Evolutionary conservation across 37 sponge, comb jelly and placozoan species (phyloP), one percentile per base, ranked within the genome.

Genomic region (Haliclona indistincta): DNA sequence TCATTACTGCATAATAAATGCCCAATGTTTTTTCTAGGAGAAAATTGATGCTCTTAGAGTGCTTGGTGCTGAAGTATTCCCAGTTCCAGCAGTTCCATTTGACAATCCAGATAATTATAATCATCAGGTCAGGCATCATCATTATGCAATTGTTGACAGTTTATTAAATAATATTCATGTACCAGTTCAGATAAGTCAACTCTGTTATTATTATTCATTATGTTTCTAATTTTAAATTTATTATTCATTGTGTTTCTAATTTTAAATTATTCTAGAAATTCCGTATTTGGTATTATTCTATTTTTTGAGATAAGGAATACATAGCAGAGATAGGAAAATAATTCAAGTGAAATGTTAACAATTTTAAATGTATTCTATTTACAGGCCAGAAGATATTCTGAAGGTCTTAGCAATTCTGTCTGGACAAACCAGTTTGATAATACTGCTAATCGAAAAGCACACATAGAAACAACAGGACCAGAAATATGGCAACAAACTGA

Each of bases 401-500:
- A 89, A 40, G 37, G 67, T 7, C 56, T 89, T 25, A 66, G 74
- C 22, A 93, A 93, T 89, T 90, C 94, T 20, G 78, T 93, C 10
- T 93, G 94, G 94, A 93, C 94, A 20, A 85, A 89, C 76, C 94
- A 93, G 94, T 93, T 93, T 89, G 94, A 93, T 70, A 93, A 89
- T 54, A 78, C 83, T 19, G 90, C 94, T 11, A 93, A 93, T 63
- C 54, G 94, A 62, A 39, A 60, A 34, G 94, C 90, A 17, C 94
- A 93, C 64, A 36, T 81, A 33, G 90, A 89, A 73, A 93, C 90
- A 2, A 93, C 94, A 11, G 94, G 94, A 33, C 94, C 94, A 20
- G 94, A 93, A 63, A 89, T 93, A 28, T 93, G 94, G 94, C 11
- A 19, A 44, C 94, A 93, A 43, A 85, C 91, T 26, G 90, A 77